Evolutionary conservation across 2,113 vertebrate genomes (phyloP).

Genomic region (Pelusios castaneus): DNA sequence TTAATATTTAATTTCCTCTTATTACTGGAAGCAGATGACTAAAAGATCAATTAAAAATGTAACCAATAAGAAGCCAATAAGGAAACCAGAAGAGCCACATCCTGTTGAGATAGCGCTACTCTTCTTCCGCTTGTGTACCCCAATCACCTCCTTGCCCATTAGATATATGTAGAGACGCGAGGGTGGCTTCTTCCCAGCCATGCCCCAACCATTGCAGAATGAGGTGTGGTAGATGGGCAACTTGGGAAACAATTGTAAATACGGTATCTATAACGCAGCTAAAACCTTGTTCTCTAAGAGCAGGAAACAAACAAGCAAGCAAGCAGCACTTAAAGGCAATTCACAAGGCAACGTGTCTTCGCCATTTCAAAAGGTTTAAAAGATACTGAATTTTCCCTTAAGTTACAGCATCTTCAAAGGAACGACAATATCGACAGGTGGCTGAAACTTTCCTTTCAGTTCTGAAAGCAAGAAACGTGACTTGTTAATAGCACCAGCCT

Average conservation of each 20-base stretch:
- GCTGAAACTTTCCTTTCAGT: conserved; percentile 43
- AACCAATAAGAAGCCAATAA: conserved; percentile 39
- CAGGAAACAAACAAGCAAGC: background rate
- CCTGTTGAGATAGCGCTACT: background rate
- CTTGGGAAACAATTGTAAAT: rapidly evolving
- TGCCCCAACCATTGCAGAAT: background rate
- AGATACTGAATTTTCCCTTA: conserved; percentile 41
- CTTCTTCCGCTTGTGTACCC: background rate
- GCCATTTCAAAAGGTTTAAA: conserved; percentile 34
- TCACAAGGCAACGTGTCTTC: background rate
- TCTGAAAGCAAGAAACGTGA: conserved; percentile 24
- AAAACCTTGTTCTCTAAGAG: rapidly evolving
- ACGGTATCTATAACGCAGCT: background rate
- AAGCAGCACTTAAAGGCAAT: background rate
- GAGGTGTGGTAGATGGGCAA: background rate
- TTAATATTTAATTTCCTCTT: conserved; percentile 78
- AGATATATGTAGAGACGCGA: rapidly evolving
- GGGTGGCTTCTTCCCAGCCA: background rate
- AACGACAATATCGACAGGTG: background rate
- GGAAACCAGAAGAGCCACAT: conserved; percentile 25
- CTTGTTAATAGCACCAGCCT: conserved; percentile 1
- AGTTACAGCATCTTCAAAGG: conserved; percentile 46
- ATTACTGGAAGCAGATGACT: conserved; percentile 74
- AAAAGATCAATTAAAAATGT: conserved; percentile 61
- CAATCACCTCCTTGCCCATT: background rate